Conservation (phyloP, 2,113 vertebrate genomes). For the Phyllopteryx taeniolatus region DNA sequence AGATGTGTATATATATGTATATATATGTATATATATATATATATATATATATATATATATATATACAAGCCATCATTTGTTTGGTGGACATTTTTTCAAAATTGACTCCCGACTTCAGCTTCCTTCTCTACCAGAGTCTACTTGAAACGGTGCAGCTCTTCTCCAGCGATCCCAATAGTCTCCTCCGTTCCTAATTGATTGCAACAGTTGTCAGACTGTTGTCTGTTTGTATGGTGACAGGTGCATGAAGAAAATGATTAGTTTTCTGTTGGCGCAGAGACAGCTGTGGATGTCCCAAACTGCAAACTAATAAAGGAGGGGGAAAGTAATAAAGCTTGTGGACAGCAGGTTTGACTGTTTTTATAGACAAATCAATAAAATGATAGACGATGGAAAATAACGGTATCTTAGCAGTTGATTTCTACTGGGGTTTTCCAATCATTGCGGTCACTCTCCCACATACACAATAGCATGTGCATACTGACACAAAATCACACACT, state of each 20-base stretch:
- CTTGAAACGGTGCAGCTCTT: conserved; percentile 23
- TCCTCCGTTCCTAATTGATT: conserved; percentile 59
- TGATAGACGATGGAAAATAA: conserved; percentile 75
- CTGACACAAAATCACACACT: neutral
- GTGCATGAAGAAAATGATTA: conserved; percentile 68
- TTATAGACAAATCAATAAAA: conserved; percentile 77
- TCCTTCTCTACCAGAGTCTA: neutral
- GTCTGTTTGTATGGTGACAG: conserved; percentile 67
- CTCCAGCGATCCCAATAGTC: conserved; percentile 3
- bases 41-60: too few species aligned
- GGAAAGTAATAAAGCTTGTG: conserved; percentile 72
- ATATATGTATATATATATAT: too few species aligned
- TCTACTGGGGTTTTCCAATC: conserved; percentile 61
- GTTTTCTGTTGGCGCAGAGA: conserved; percentile 65
- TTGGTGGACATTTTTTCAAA: neutral
- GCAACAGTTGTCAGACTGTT: conserved; percentile 71
- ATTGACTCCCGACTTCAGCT: neutral
- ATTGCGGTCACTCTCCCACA: neutral
- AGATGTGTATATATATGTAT: too few species aligned
- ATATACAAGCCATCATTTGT: too few species aligned
- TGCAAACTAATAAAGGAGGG: conserved; percentile 71
- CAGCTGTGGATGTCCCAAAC: conserved; percentile 73
- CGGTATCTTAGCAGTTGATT: conserved; percentile 62
- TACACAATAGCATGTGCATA: conserved; percentile 2
- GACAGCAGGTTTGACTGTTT: conserved; percentile 73